Percentiles rank a stretch among this genome's conserved stretches.
phyloP scores from a whole-genome alignment of 2,113 vertebrate genomes.

The Sebastes schlegelii region DNA sequence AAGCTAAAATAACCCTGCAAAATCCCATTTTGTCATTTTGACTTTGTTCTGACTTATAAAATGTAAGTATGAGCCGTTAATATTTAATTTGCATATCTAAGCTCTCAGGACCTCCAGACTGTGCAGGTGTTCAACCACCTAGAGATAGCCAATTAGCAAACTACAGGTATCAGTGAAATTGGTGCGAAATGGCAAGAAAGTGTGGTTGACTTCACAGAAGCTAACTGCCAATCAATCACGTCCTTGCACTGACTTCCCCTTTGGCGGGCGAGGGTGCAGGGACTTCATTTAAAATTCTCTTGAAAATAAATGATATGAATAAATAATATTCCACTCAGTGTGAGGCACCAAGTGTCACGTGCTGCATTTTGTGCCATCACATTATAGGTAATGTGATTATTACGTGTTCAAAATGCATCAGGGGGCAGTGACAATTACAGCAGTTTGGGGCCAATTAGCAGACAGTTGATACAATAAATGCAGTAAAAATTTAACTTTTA shows the following conservation, averaged over 20 bases:
- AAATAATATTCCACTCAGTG: constrained; percentile 17
- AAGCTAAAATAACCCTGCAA: not conserved
- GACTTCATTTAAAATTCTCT: not conserved
- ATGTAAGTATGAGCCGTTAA: not conserved
- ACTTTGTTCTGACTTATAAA: constrained; percentile 2
- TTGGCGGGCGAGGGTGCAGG: not conserved
- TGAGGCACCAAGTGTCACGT: not conserved
- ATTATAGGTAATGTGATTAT: not conserved
- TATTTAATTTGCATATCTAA: not conserved
- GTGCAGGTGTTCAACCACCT: constrained; percentile 41
- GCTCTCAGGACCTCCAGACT: constrained; percentile 4
- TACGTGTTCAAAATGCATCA: not conserved
- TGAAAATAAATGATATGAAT: constrained; percentile 31
- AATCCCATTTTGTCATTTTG: not conserved
- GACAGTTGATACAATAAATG: not conserved
- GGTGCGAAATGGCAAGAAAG: not conserved
- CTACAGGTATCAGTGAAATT: constrained; percentile 34
- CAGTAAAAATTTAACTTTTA: not conserved
- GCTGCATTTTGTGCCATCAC: constrained; percentile 8
- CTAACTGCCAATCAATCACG: constrained; percentile 9
- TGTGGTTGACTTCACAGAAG: not conserved
- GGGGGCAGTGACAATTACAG: not conserved
- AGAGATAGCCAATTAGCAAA: constrained; percentile 41
- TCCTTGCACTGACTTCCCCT: constrained; percentile 8
- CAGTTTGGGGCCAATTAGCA: not conserved